Evolutionary conservation across 2,113 vertebrate species (phyloP).

Genomic region (Tympanuchus pallidicinctus): DNA sequence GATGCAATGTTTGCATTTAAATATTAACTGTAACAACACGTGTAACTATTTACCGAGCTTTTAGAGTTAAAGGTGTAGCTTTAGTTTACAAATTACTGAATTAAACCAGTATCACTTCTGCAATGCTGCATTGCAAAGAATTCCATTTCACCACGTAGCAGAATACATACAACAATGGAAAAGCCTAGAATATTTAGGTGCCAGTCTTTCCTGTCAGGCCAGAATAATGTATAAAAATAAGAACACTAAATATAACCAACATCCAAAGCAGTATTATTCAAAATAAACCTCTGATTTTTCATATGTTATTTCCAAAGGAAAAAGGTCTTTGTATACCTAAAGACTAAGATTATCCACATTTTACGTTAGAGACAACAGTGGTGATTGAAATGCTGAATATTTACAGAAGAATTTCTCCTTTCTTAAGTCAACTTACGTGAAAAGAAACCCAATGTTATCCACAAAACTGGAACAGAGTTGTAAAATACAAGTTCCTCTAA

Average conservation of each 20-base stretch:
- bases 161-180: not conserved
- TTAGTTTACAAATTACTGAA: not conserved
- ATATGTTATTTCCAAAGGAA: not conserved
- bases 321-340: not conserved
- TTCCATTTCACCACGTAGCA: not conserved
- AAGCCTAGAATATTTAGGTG: not conserved
- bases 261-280: not conserved
- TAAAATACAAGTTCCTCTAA: not conserved
- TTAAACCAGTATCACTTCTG: not conserved
- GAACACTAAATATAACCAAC: not conserved
- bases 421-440: not conserved
- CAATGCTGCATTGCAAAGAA: not conserved
- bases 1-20: not conserved
- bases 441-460: not conserved
- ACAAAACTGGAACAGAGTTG: not conserved
- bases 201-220: not conserved
- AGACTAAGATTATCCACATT: not conserved
- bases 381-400: not conserved
- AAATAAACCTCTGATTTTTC: not conserved
- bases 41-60: not conserved
- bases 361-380: not conserved
- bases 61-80: not conserved
- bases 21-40: not conserved
- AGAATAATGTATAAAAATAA: not conserved
- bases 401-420: not conserved